Conservation (phyloP, 64 coral and sea anemone genomes). For the Exaiptasia diaphana region DNA sequence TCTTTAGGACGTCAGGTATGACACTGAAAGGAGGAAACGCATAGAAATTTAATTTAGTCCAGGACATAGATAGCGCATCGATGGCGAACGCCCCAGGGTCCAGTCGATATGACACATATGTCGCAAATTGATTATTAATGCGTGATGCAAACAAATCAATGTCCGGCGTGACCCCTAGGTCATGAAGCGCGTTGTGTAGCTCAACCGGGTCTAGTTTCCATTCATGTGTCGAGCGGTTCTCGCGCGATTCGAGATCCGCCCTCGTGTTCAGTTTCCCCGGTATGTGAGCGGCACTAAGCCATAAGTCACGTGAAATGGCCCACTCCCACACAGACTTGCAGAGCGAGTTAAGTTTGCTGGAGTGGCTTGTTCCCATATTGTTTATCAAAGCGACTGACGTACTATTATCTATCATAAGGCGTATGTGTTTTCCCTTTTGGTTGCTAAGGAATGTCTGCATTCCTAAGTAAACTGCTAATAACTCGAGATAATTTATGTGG, state of each 20-base stretch:
- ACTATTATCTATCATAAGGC: constrained; percentile 35
- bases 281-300: constrained; percentile 35
- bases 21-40: constrained; percentile 28
- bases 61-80: neutral
- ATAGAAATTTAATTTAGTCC: constrained; percentile 12
- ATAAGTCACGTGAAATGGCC: constrained; percentile 12
- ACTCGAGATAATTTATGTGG: constrained; percentile 45
- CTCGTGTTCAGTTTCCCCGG: constrained; percentile 16
- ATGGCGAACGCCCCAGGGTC: constrained; percentile 5
- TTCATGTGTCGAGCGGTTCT: neutral
- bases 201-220: constrained; percentile 20
- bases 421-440: neutral
- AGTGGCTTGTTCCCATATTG: constrained; percentile 65
- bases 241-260: constrained; percentile 25
- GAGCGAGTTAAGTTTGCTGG: neutral
- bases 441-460: constrained; percentile 21
- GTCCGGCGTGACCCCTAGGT: neutral
- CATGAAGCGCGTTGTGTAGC: neutral
- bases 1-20: neutral
- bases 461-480: constrained; percentile 8
- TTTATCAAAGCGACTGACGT: constrained; percentile 33
- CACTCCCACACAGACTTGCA: constrained; percentile 18
- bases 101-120: constrained; percentile 22
- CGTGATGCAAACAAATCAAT: constrained; percentile 36
- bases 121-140: constrained; percentile 9